phyloP scores from a whole-genome alignment of 2,113 vertebrate species.

The Xiphorhynchus elegans region DNA sequence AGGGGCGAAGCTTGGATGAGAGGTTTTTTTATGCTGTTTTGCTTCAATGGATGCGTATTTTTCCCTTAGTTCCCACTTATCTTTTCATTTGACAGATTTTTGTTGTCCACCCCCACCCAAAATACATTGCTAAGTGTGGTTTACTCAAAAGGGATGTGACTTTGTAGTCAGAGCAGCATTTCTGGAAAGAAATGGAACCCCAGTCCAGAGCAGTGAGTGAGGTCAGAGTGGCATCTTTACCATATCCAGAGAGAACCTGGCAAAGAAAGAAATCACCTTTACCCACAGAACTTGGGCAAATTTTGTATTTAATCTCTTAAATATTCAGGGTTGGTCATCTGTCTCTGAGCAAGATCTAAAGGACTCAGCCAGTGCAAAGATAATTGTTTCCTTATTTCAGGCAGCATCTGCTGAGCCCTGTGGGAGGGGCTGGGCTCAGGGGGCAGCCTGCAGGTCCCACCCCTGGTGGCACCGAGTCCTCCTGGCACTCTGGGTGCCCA shows the following conservation, averaged over 20 bases:
- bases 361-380: constrained; percentile 25
- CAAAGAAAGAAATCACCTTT: background rate
- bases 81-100: background rate
- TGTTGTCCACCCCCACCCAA: background rate
- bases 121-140: background rate
- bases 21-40: background rate
- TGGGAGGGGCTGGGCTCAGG: constrained; percentile 34
- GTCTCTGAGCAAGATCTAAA: constrained; percentile 11
- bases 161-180: background rate
- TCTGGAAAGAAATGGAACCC: background rate
- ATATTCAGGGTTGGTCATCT: constrained; percentile 49
- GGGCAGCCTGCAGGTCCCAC: background rate
- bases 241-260: background rate
- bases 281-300: background rate
- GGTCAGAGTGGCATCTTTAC: background rate
- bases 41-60: background rate
- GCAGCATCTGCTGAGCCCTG: constrained; percentile 32
- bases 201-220: background rate
- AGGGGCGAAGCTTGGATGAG: background rate
- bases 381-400: constrained; percentile 46
- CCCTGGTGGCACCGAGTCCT: background rate
- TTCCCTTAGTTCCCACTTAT: background rate
- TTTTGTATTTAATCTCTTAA: constrained; percentile 30
- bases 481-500: background rate
- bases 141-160: background rate